These are phyloP conservation scores for Hermodice carunculata DNA, from an alignment of 2,888 invertebrate genomes.

Conservation along the genomic window DNA sequence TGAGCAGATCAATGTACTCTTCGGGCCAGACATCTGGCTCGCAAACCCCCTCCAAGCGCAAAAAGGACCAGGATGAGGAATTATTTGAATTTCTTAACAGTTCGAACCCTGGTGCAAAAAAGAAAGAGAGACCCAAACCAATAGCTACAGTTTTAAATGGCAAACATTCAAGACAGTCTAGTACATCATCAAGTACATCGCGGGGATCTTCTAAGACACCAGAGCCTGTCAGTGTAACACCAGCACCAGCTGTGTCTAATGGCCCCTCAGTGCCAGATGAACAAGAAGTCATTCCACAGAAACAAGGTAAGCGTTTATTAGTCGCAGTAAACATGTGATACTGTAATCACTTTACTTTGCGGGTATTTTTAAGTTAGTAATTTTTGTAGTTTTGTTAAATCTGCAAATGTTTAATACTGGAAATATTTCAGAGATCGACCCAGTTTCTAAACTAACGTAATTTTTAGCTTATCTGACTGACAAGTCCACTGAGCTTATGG, in stretches of 20 bases:
- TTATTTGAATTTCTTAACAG: slow-evolving; percentile 71
- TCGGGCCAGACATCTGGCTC: slow-evolving; percentile 31
- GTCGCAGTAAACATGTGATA: no score
- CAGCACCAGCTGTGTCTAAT: not conserved
- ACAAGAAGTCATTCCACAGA: no score
- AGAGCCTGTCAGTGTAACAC: slow-evolving; percentile 15
- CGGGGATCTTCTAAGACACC: slow-evolving; percentile 27
- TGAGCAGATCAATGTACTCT: slow-evolving; percentile 31
- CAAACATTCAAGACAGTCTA: slow-evolving; percentile 65
- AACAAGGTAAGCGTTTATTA: no score
- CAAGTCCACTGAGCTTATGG: no score
- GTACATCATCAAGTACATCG: slow-evolving; percentile 60
- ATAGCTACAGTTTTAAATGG: slow-evolving; percentile 42
- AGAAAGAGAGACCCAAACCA: slow-evolving; percentile 40
- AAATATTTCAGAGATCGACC: no score
- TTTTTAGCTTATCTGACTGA: no score
- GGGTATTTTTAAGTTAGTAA: no score
- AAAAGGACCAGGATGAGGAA: slow-evolving; percentile 68
- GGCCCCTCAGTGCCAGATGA: slow-evolving; percentile 2
- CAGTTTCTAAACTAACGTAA: no score
- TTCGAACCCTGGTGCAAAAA: slow-evolving; percentile 45
- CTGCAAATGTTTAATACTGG: no score
- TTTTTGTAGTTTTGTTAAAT: no score
- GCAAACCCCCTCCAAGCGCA: not conserved
- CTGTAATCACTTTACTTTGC: no score